phyloP scores from a whole-genome alignment of 2,113 vertebrate species.

The Clarias macrocephalus region DNA sequence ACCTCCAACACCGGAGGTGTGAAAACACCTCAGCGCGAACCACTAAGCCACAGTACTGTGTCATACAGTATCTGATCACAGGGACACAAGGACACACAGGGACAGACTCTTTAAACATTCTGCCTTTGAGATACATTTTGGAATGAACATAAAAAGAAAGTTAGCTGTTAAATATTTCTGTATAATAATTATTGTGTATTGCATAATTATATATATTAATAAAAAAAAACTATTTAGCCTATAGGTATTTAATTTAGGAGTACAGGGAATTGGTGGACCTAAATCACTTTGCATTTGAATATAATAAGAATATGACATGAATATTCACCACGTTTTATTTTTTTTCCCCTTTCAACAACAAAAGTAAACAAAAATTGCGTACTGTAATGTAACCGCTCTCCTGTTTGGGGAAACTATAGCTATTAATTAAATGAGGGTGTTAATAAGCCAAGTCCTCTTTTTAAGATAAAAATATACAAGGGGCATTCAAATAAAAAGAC shows the following conservation, averaged over 20 bases:
- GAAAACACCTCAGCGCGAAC: too few relatives aligned
- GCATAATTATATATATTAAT: too few relatives aligned
- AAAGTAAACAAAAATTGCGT: background rate
- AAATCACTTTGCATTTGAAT: background rate
- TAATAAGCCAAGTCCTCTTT: background rate
- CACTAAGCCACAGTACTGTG: background rate
- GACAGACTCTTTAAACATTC: background rate
- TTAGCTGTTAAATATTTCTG: background rate
- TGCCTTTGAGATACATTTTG: background rate
- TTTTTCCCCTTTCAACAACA: background rate
- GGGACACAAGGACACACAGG: background rate
- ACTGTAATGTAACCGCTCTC: background rate
- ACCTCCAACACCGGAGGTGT: too few relatives aligned
- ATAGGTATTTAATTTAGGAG: background rate
- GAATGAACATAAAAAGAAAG: background rate
- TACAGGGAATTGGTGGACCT: background rate
- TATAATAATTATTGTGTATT: background rate
- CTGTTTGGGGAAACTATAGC: background rate
- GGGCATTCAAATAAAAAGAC: too few relatives aligned
- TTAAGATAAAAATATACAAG: too few relatives aligned
- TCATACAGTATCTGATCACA: background rate
- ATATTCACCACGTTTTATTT: background rate
- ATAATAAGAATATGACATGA: background rate
- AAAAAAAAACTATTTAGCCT: background rate
- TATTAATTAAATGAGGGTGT: background rate